Evolutionary conservation across 2,113 vertebrate species (phyloP).

Genomic region (Cyprinodon brontotheroides): DNA sequence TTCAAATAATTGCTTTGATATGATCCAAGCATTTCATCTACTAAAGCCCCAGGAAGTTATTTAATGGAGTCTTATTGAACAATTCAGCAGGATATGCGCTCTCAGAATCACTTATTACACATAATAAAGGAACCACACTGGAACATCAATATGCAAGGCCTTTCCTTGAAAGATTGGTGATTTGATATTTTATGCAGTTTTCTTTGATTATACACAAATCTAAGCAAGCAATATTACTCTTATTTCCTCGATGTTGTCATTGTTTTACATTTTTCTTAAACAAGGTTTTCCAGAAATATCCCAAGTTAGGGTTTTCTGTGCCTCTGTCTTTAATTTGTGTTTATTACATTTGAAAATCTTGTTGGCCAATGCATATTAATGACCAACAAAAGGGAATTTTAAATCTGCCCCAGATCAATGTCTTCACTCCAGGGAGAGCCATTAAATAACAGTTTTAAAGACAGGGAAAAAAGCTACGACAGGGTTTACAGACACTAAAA

Average conservation of each 20-base stretch:
- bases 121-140: conserved; percentile 18
- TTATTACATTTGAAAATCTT: neutral
- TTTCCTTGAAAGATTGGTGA: conserved; percentile 1
- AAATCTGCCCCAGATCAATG: neutral
- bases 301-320: neutral
- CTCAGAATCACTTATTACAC: conserved; percentile 14
- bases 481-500: neutral
- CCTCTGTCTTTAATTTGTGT: neutral
- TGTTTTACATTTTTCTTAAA: neutral
- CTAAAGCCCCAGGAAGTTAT: conserved; percentile 44
- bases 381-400: neutral
- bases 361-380: conserved; percentile 1
- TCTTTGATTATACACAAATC: conserved; percentile 7
- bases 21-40: conserved; percentile 59
- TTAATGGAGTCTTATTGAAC: conserved; percentile 37
- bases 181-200: conserved; percentile 7
- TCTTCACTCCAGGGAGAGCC: neutral
- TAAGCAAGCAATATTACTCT: conserved; percentile 6
- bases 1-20: conserved; percentile 71
- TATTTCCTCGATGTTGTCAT: neutral
- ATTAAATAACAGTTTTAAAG: neutral
- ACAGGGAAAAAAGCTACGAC: neutral
- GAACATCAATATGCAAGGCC: conserved; percentile 2
- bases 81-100: conserved; percentile 11
- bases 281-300: neutral